These are phyloP conservation scores for Neodon shergylaensis DNA, from an alignment of 2,113 vertebrate genomes.

Conservation along the genomic window DNA sequence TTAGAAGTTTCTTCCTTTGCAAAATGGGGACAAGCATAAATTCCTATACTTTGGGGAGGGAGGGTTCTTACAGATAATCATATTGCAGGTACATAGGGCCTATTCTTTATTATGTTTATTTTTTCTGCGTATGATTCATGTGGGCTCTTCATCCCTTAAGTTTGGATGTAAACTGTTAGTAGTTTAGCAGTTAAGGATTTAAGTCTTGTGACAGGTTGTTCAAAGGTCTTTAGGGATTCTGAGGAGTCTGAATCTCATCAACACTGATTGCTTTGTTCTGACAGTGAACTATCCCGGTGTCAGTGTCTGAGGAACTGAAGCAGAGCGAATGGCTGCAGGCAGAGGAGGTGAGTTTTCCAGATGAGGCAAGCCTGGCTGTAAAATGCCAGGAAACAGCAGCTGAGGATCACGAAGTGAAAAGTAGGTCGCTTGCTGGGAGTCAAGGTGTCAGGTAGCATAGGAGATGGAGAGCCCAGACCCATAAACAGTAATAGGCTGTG, in stretches of 20 bases:
- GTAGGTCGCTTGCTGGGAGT: slow-evolving; percentile 53
- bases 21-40: neutral
- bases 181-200: neutral
- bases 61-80: neutral
- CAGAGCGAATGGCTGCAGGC: neutral
- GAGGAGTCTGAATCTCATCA: neutral
- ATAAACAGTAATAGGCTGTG: slow-evolving; percentile 46
- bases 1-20: neutral
- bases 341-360: slow-evolving; percentile 48
- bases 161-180: neutral
- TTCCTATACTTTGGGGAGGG: neutral
- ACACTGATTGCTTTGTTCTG: neutral
- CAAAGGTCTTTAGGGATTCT: neutral
- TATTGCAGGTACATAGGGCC: neutral
- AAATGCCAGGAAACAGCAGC: slow-evolving; percentile 52
- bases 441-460: slow-evolving; percentile 29
- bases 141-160: neutral
- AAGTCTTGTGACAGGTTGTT: neutral
- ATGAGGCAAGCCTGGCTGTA: slow-evolving; percentile 36
- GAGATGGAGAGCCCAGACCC: slow-evolving; percentile 41
- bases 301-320: slow-evolving; percentile 62
- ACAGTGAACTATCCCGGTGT: slow-evolving; percentile 39
- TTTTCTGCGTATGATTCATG: neutral
- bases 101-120: neutral
- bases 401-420: slow-evolving; percentile 56